Evolutionary conservation across 2,888 invertebrate genomes (phyloP).

Genomic region (Hemistola chrysoprasaria): DNA sequence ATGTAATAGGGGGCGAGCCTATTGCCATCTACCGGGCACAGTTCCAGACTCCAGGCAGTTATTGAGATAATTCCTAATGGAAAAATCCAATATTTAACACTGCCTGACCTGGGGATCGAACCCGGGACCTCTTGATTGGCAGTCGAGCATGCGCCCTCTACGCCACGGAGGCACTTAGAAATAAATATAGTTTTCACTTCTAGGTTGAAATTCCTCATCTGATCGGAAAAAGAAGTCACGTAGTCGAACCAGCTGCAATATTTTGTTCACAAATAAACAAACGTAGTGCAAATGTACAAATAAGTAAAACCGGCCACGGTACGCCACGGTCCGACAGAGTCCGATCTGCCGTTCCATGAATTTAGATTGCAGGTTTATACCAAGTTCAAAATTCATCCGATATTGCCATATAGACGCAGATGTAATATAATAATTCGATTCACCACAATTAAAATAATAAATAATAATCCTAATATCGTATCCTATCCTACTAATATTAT

Average conservation of each 20-base stretch:
- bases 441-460: too few species aligned
- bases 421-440: constrained; percentile 35
- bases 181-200: constrained; percentile 1
- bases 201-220: constrained; percentile 29
- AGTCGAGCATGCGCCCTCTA: too few species aligned
- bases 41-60: too few species aligned
- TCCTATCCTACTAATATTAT: too few species aligned
- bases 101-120: too few species aligned
- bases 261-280: constrained; percentile 42
- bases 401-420: constrained; percentile 41
- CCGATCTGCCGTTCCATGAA: constrained; percentile 59
- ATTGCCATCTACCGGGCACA: too few species aligned
- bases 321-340: constrained; percentile 37
- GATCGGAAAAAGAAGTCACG: constrained; percentile 34
- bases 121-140: too few species aligned
- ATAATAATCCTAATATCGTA: background rate
- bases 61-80: too few species aligned
- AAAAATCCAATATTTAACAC: too few species aligned
- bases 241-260: constrained; percentile 36
- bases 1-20: too few species aligned
- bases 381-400: constrained; percentile 67
- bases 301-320: constrained; percentile 47
- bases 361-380: constrained; percentile 76
- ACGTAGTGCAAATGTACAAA: constrained; percentile 47
- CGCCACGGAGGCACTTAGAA: too few species aligned